These are phyloP conservation scores for Clistopyga incitator DNA, from an alignment of 2,888 invertebrate species.

Conservation along the genomic window DNA sequence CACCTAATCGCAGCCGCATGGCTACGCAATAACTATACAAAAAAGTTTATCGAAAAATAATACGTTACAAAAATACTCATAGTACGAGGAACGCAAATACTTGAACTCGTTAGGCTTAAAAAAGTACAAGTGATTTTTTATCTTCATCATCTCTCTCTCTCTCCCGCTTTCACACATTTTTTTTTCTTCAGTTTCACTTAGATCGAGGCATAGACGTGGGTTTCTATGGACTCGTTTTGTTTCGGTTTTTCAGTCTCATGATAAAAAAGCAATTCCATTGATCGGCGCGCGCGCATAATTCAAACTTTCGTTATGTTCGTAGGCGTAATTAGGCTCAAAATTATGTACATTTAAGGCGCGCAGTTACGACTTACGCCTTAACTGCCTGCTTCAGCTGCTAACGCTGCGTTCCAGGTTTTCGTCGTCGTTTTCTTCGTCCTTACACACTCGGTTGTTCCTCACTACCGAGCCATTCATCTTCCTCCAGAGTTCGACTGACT, in stretches of 20 bases:
- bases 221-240: constrained; percentile 38
- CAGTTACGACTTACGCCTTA: constrained; percentile 45
- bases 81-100: constrained; percentile 79
- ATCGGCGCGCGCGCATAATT: constrained; percentile 57
- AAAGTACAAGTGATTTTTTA: constrained; percentile 69
- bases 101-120: constrained; percentile 72
- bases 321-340: constrained; percentile 54
- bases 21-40: constrained; percentile 67
- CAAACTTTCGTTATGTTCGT: constrained; percentile 70
- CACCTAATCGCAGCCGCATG: constrained; percentile 55
- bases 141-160: constrained; percentile 33
- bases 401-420: constrained; percentile 47
- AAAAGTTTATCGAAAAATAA: constrained; percentile 78
- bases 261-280: constrained; percentile 78
- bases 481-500: constrained; percentile 79
- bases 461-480: constrained; percentile 58
- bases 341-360: constrained; percentile 52
- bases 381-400: constrained; percentile 38
- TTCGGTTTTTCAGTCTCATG: constrained; percentile 78
- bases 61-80: constrained; percentile 82
- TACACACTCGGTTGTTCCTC: constrained; percentile 33
- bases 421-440: constrained; percentile 56
- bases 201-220: constrained; percentile 39
- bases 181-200: constrained; percentile 33
- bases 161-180: constrained; percentile 10